phyloP scores from a whole-genome alignment of 2,113 vertebrate species.

The Syngnathus floridae region DNA sequence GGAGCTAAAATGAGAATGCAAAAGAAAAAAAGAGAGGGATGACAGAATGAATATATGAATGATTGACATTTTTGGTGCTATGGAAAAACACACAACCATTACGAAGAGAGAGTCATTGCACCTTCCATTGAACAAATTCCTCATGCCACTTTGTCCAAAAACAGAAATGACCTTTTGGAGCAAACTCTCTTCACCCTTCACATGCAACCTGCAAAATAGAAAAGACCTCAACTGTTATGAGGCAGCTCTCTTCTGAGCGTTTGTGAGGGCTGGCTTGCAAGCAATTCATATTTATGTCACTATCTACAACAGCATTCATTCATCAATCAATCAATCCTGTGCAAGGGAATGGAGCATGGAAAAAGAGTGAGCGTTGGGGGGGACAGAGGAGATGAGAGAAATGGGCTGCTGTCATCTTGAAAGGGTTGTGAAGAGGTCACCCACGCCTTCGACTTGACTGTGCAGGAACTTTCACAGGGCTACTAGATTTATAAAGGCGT shows the following conservation, averaged over 20 bases:
- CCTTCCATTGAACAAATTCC: background rate
- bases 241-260: slow-evolving; percentile 37
- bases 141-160: slow-evolving; percentile 1
- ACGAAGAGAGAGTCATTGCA: background rate
- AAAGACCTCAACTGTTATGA: slow-evolving; percentile 27
- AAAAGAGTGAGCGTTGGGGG: slow-evolving; percentile 34
- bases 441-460: slow-evolving; percentile 44
- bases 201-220: slow-evolving; percentile 20
- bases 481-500: background rate
- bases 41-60: slow-evolving; percentile 31
- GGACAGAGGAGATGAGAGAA: slow-evolving; percentile 26
- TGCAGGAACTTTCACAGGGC: background rate
- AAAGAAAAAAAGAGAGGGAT: slow-evolving; percentile 21
- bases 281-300: slow-evolving; percentile 72
- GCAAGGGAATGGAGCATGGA: slow-evolving; percentile 54
- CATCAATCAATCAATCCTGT: slow-evolving; percentile 69
- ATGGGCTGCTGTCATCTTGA: slow-evolving; percentile 57
- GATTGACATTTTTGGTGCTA: slow-evolving; percentile 10
- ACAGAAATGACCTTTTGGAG: slow-evolving; percentile 9
- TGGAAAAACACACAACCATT: slow-evolving; percentile 7
- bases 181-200: slow-evolving; percentile 11
- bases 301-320: slow-evolving; percentile 47
- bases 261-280: slow-evolving; percentile 36
- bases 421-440: slow-evolving; percentile 63
- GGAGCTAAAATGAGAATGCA: slow-evolving; percentile 24